Evolutionary conservation across 2,797 vertebrate genomes (phyloP).

Genomic region (Aplochiton taeniatus): DNA sequence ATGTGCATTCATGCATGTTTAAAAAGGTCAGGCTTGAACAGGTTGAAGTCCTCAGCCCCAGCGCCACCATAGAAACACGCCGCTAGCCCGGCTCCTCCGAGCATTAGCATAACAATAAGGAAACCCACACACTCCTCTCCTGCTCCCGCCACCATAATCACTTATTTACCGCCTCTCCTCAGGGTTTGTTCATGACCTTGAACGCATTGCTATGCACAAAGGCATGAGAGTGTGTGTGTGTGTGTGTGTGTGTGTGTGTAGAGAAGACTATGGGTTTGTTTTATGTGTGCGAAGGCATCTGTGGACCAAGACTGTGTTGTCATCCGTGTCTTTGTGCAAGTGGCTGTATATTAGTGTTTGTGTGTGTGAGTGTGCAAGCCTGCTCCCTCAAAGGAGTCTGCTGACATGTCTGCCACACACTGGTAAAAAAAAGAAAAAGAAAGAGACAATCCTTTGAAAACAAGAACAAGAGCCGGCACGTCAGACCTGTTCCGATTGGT

Average conservation of each 20-base stretch:
- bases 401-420: slow-evolving; percentile 15
- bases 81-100: slow-evolving; percentile 22
- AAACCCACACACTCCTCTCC: slow-evolving; percentile 45
- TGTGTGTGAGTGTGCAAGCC: slow-evolving; percentile 18
- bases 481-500: slow-evolving; percentile 66
- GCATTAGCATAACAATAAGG: slow-evolving; percentile 65
- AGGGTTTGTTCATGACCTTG: slow-evolving; percentile 59
- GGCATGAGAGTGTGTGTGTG: slow-evolving; percentile 26
- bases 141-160: slow-evolving; percentile 49
- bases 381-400: slow-evolving; percentile 33
- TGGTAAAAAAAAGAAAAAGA: slow-evolving; percentile 13
- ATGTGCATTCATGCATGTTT: slow-evolving; percentile 63
- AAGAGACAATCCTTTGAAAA: slow-evolving; percentile 22
- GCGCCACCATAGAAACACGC: slow-evolving; percentile 12
- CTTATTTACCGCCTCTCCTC: slow-evolving; percentile 59
- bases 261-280: background rate
- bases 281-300: background rate
- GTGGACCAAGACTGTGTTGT: background rate
- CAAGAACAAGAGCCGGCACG: slow-evolving; percentile 43
- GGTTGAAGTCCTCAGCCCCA: slow-evolving; percentile 28
- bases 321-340: slow-evolving; percentile 19
- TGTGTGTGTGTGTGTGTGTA: slow-evolving; percentile 6
- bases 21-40: slow-evolving; percentile 65
- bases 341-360: slow-evolving; percentile 8
- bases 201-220: slow-evolving; percentile 29